Base-by-base conservation (phyloP, 2,888 invertebrate genomes). In the Muscina levida region DNA sequence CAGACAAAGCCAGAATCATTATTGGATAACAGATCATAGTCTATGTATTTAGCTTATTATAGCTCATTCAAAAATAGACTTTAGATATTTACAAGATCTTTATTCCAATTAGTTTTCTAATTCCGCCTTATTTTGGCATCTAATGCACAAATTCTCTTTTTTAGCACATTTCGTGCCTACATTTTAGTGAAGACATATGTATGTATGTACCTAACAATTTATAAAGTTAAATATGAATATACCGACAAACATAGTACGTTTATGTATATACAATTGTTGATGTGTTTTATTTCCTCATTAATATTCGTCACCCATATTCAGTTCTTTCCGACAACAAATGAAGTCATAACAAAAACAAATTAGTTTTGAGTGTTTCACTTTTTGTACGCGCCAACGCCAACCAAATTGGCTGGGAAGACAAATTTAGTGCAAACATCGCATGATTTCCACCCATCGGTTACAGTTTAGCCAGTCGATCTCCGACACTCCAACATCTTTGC, bases 271-370 rank as follows among this genome's bases (percentile, higher is more conserved):
- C 19, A 22, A 6, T 10, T 19, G 22, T 19, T 3, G 17, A 22
- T 51, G 10, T 17, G 19, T 17, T 53, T 8, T 24, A 42, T 71
- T 19, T 42, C 67, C 51, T 53, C 44, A 62, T 56, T 72, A 19
- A 39, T 56, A 68, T 67, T 75, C 72, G 8, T 72, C 56, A 72
- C 39, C 46, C 56, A 72, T 68, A 46, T 65, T 62, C 17, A 4
- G 39, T 66, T 72, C 39, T 13, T 53, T 67, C 46, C 0, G 59
- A 13, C 42, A 62, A 26, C 68, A 53, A 53, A 76, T 79, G 79
- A 76, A 76, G 72, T 72, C 76, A 76, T 79, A 48, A 46, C 17
- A 17, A 48, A 11, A 48, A 5, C 15, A 15, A 15, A 15, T 15
- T 15, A n/a, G 48, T 15, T n/a, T 15, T 48, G 48, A n/a, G 26